Percentiles rank a stretch among this genome's conserved stretches.
Evolutionary conservation across 2,113 vertebrate species (phyloP).

Genomic region (Penelope pileata): DNA sequence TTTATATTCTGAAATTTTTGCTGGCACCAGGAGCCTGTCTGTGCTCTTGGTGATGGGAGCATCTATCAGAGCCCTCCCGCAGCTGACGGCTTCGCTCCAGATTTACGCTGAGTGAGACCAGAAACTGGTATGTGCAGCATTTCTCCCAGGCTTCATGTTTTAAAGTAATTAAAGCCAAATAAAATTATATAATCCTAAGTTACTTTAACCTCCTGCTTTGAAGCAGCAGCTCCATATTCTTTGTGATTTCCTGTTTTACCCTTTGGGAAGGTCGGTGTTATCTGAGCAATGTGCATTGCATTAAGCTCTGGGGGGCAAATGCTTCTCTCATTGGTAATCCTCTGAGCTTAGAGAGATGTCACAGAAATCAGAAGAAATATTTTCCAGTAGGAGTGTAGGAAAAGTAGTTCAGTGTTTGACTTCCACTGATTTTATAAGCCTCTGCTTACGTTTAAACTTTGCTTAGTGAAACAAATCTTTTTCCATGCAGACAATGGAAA

Average conservation of each 20-base stretch:
- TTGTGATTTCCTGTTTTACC: not conserved
- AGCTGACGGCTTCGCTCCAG: not conserved
- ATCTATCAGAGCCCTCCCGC: not conserved
- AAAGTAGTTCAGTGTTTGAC: not conserved
- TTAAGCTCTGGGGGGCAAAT: not conserved
- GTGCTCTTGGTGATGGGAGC: not conserved
- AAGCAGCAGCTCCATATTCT: not conserved
- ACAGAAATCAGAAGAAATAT: not conserved
- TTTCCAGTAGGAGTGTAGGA: not conserved
- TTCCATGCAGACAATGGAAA: not conserved
- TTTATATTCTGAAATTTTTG: not conserved
- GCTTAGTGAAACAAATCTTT: not conserved
- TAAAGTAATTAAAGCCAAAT: not conserved
- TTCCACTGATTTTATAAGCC: not conserved
- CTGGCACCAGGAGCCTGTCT: not conserved
- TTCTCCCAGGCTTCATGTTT: not conserved
- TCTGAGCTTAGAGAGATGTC: not conserved
- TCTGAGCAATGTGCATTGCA: not conserved
- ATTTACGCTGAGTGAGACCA: not conserved
- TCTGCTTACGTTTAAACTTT: not conserved
- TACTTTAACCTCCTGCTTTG: not conserved
- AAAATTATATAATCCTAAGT: not conserved
- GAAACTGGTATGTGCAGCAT: not conserved
- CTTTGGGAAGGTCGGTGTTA: not conserved
- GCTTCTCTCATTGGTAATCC: not conserved